These are phyloP conservation scores for Drosophila lacteicornis DNA, from an alignment of 1,140 invertebrate species.

Conservation along the genomic window DNA sequence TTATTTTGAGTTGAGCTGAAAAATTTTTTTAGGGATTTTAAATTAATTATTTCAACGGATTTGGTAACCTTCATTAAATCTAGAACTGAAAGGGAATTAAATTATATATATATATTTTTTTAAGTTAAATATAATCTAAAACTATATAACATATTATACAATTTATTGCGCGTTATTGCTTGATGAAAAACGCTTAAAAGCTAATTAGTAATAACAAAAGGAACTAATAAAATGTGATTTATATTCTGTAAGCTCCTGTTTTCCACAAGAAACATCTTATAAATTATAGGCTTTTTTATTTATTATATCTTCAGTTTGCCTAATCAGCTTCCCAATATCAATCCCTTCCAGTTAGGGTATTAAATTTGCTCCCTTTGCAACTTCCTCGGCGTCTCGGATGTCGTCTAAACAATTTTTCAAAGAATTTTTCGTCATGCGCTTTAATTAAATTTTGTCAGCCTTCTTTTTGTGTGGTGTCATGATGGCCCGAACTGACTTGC, in stretches of 20 bases:
- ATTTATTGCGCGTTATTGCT: too few species aligned
- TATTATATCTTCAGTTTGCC: background rate
- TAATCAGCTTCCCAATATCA: constrained; percentile 4
- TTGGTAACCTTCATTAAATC: too few species aligned
- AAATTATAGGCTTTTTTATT: background rate
- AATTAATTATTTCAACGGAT: too few species aligned
- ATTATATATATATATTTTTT: too few species aligned
- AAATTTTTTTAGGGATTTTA: too few species aligned
- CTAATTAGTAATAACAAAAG: too few species aligned
- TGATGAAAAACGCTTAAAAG: too few species aligned
- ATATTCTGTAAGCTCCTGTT: background rate
- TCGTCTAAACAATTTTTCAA: constrained; percentile 56
- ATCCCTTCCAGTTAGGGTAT: constrained; percentile 34
- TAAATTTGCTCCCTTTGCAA: constrained; percentile 12
- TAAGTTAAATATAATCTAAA: too few species aligned
- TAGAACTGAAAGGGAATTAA: too few species aligned
- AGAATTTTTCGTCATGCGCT: constrained; percentile 76
- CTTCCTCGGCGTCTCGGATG: constrained; percentile 15
- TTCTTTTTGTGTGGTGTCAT: constrained; percentile 74
- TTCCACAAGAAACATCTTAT: background rate
- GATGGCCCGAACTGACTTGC: constrained; percentile 32
- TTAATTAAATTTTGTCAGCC: constrained; percentile 79
- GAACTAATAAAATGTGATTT: too few species aligned
- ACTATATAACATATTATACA: too few species aligned
- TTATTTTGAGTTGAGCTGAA: background rate